phyloP scores from a whole-genome alignment of 1,140 invertebrate genomes.

The Leptopilina clavipes region DNA sequence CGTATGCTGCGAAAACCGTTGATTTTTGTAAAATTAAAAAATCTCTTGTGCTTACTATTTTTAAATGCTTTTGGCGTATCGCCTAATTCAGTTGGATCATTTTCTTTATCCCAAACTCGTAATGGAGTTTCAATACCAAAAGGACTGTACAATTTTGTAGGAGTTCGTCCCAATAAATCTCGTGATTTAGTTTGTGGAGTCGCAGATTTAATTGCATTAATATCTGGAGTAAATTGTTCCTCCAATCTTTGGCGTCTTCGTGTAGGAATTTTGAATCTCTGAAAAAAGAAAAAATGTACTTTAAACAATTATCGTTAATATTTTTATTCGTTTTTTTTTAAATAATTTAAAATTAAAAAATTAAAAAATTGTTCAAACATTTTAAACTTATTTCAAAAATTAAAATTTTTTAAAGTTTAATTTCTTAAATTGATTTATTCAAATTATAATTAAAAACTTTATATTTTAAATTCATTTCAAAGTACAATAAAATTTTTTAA shows the following conservation, averaged over 20 bases:
- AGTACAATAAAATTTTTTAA: too few species aligned
- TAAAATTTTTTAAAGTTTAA: too few species aligned
- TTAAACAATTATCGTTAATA: slow-evolving; percentile 10
- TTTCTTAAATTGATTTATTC: too few species aligned
- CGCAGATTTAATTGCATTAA: slow-evolving; percentile 61
- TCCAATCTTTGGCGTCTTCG: slow-evolving; percentile 77
- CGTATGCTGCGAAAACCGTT: slow-evolving; percentile 62
- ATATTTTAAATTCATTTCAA: too few species aligned
- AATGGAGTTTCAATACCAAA: slow-evolving; percentile 79
- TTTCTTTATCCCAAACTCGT: slow-evolving; percentile 68
- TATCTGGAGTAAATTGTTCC: slow-evolving; percentile 75
- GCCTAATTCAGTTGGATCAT: slow-evolving; percentile 44
- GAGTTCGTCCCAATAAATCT: slow-evolving; percentile 77
- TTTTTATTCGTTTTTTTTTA: too few species aligned
- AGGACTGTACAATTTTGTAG: slow-evolving; percentile 80
- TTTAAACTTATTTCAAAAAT: too few species aligned
- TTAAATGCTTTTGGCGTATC: slow-evolving; percentile 8
- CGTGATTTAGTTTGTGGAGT: slow-evolving; percentile 76
- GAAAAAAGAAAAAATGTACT: slow-evolving; percentile 47
- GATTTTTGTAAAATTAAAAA: slow-evolving; percentile 59
- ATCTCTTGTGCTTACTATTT: slow-evolving; percentile 26
- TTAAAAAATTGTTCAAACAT: too few species aligned
- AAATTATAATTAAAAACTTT: too few species aligned
- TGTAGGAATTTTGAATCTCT: slow-evolving; percentile 78
- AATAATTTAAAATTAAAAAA: too few species aligned